Percentiles rank a stretch among this genome's conserved stretches.
phyloP scores from a whole-genome alignment of 2,113 vertebrate genomes.

The Ailuropoda melanoleuca region DNA sequence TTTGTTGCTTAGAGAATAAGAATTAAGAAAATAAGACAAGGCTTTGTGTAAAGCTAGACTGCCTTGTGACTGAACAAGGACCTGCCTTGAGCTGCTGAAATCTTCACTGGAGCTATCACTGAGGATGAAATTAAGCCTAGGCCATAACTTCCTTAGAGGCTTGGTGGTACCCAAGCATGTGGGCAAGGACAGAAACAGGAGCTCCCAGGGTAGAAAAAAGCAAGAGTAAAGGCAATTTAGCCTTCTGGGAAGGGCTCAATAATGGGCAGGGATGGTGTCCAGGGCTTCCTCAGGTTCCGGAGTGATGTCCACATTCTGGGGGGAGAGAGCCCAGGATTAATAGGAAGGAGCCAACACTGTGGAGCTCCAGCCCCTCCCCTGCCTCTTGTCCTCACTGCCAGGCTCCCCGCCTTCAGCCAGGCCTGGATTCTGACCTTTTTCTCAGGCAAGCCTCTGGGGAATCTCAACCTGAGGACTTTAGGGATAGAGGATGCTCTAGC shows the following conservation, averaged over 20 bases:
- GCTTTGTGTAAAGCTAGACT: neutral
- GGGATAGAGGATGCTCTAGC: neutral
- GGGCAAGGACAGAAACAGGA: neutral
- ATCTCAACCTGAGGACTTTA: neutral
- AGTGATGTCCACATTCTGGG: slow-evolving; percentile 89
- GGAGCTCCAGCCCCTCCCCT: neutral
- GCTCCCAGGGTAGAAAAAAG: neutral
- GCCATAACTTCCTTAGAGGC: neutral
- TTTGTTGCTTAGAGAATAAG: slow-evolving; percentile 14
- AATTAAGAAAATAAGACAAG: slow-evolving; percentile 31
- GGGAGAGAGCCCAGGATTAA: slow-evolving; percentile 49
- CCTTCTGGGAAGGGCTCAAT: neutral
- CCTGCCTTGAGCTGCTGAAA: neutral
- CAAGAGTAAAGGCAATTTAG: neutral
- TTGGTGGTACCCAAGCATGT: neutral
- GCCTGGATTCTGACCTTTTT: neutral
- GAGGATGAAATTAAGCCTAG: slow-evolving; percentile 18
- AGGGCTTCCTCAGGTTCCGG: slow-evolving; percentile 87
- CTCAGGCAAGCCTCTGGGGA: neutral
- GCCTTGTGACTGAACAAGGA: neutral
- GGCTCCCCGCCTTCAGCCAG: neutral
- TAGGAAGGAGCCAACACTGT: neutral
- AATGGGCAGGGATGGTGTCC: slow-evolving; percentile 78
- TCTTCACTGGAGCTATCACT: neutral
- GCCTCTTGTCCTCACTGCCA: neutral